These are phyloP conservation scores for Caenorhabditis afra DNA, from an alignment of 2,888 invertebrate species.

Conservation along the genomic window DNA sequence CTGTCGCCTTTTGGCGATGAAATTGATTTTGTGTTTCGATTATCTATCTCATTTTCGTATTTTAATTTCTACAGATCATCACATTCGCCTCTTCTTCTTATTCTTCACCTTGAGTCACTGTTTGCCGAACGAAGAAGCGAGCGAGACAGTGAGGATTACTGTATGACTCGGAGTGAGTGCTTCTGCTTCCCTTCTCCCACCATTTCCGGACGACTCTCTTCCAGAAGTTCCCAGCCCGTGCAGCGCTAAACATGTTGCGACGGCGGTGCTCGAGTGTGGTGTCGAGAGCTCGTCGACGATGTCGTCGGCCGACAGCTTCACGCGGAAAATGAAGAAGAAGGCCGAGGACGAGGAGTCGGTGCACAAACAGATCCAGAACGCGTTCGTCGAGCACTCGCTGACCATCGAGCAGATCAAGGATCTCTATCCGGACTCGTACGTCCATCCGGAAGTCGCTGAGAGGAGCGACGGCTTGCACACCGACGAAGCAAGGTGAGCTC, in stretches of 20 bases:
- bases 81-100: background rate
- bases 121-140: no score
- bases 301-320: constrained; percentile 39
- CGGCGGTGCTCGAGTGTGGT: constrained; percentile 8
- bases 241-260: constrained; percentile 21
- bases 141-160: constrained; percentile 17
- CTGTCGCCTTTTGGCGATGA: background rate
- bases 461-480: constrained; percentile 75
- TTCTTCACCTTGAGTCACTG: no score
- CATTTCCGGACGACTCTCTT: background rate
- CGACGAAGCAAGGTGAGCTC: constrained; percentile 73
- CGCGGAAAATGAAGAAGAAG: constrained; percentile 9
- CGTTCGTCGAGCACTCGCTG: constrained; percentile 78
- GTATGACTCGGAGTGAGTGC: constrained; percentile 56
- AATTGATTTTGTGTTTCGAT: constrained; percentile 33
- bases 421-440: constrained; percentile 77
- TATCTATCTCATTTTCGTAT: constrained; percentile 15
- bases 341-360: constrained; percentile 55
- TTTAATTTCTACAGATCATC: constrained; percentile 12
- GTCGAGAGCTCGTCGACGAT: constrained; percentile 38
- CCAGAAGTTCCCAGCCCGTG: background rate
- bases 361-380: constrained; percentile 39
- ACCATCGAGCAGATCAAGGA: constrained; percentile 72
- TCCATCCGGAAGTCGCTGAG: constrained; percentile 72
- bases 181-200: no score